phyloP scores from a whole-genome alignment of 2,113 vertebrate genomes.

The Anthoscopus minutus region DNA sequence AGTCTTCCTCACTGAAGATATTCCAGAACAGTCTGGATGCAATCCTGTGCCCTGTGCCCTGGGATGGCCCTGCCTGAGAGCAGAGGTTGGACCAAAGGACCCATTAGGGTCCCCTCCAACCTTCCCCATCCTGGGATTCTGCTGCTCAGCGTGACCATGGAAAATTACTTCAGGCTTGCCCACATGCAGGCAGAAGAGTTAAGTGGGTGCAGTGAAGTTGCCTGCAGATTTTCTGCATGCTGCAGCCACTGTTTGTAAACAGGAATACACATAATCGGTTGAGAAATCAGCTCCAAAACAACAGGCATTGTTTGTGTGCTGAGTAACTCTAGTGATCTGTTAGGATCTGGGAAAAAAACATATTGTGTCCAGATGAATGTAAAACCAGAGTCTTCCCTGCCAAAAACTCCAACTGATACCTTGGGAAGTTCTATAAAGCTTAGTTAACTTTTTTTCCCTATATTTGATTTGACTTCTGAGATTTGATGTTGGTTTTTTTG shows the following conservation, averaged over 20 bases:
- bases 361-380: slow-evolving; percentile 51
- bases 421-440: slow-evolving; percentile 6
- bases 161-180: background rate
- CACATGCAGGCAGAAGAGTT: background rate
- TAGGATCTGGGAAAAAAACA: slow-evolving; percentile 18
- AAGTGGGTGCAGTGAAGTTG: background rate
- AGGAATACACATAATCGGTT: slow-evolving; percentile 48
- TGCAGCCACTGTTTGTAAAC: slow-evolving; percentile 54
- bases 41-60: background rate
- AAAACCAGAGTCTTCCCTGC: background rate
- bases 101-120: background rate
- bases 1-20: background rate
- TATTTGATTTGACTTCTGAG: background rate
- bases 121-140: background rate
- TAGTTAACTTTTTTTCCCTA: background rate
- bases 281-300: slow-evolving; percentile 57
- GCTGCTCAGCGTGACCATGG: background rate
- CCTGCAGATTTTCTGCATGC: slow-evolving; percentile 4
- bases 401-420: slow-evolving; percentile 23
- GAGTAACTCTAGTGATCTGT: slow-evolving; percentile 32
- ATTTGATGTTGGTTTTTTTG: background rate
- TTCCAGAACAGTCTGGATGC: background rate
- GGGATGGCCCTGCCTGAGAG: background rate
- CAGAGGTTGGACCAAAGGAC: background rate
- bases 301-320: slow-evolving; percentile 61